Base-by-base conservation (phyloP, 2,888 invertebrate genomes). In the Scaptodrosophila latifasciaeformis region DNA sequence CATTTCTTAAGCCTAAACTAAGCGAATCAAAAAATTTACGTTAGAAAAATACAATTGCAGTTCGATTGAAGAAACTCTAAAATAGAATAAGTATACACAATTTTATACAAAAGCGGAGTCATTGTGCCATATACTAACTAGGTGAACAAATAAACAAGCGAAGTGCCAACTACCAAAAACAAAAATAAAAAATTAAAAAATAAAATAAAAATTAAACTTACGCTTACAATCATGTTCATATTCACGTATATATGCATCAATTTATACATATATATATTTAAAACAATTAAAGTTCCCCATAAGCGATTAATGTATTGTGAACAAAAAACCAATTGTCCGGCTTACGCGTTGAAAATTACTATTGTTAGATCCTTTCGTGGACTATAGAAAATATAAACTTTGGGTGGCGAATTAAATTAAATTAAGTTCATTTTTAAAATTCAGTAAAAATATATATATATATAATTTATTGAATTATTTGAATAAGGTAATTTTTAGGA, bases 61-160 rank as follows among this genome's bases (percentile, higher is more conserved):
- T n/a, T n/a, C 12, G 37, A 40, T 9, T 19, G 12, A 31, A 24
- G 10, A 13, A 30, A 45, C 9, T 2, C 31, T 15, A 3, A 50
- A 62, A 27, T 40, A 40, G 34, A 67, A 60, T 55, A 59, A 48
- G 61, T 62, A 62, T 67, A 64, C 44, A 62, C 60, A 72, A 61
- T 65, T 66, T 49, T 62, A 62, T 62, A 63, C 62, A 50, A 67
- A 47, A 59, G 59, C n/a, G n/a, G n/a, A 21, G 21, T n/a, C 49
- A 53, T 44, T 49, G 52, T 53, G 49, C 45, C 52, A 49, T 49
- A 52, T 52, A 39, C 49, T 49, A 17, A 18, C 30, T n/a, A 31
- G 10, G 34, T n/a, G 12, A 44, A 29, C 17, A 17, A 45, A 29
- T n/a, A n/a, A 45, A 18, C 9, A 6, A 6, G 5, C 9, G 27